Percentiles rank a stretch among this genome's conserved stretches.
phyloP scores from a whole-genome alignment of 2,888 invertebrate genomes.

The Phortica magna region DNA sequence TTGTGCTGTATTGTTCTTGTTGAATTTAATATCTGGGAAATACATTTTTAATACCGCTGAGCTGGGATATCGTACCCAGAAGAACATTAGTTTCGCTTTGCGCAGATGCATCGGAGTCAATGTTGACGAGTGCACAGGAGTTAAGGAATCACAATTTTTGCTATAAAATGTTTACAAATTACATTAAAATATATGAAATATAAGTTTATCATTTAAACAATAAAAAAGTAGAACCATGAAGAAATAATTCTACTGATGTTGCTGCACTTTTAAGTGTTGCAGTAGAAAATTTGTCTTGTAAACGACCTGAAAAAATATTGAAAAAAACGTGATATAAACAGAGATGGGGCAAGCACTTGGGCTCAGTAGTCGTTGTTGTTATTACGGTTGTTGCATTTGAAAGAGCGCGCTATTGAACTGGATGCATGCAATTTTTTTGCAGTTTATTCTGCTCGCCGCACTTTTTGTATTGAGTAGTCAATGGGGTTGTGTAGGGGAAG shows the following conservation, averaged over 20 bases:
- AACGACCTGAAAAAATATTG: conserved; percentile 27
- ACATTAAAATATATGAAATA: conserved; percentile 35
- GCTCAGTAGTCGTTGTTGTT: conserved; percentile 17
- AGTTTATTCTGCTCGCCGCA: conserved; percentile 6
- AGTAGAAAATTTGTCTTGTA: conserved; percentile 42
- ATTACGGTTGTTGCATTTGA: conserved; percentile 39
- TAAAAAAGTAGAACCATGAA: conserved; percentile 41
- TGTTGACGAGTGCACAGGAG: conserved; percentile 94
- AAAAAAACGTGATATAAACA: not conserved
- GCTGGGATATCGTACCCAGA: conserved; percentile 99
- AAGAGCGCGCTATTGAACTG: conserved; percentile 44
- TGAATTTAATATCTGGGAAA: conserved; percentile 99
- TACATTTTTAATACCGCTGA: conserved; percentile 99
- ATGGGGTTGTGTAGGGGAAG: not conserved
- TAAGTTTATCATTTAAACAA: conserved; percentile 48
- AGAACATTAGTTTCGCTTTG: conserved; percentile 99
- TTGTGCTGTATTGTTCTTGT: conserved; percentile 99
- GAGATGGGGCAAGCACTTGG: not conserved
- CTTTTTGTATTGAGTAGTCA: not conserved
- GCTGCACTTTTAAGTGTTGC: conserved; percentile 65
- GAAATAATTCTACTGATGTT: conserved; percentile 26
- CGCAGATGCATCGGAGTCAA: conserved; percentile 99
- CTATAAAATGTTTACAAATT: conserved; percentile 48
- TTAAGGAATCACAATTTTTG: conserved; percentile 83
- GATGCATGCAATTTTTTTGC: conserved; percentile 51